These are phyloP conservation scores for Leptosomus discolor DNA, from an alignment of 2,113 vertebrate species.

Conservation along the genomic window DNA sequence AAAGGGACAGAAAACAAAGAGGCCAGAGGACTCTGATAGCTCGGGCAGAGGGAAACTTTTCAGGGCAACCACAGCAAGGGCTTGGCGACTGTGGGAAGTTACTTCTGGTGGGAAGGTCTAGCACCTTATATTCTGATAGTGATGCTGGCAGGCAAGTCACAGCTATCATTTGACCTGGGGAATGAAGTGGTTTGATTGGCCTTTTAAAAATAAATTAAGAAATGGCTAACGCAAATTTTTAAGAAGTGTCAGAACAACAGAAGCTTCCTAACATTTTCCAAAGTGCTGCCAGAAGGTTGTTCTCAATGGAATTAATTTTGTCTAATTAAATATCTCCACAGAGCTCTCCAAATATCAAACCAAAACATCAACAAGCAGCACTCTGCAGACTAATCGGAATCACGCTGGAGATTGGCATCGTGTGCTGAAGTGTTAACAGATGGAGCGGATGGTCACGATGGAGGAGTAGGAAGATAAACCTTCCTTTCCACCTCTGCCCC, in stretches of 20 bases:
- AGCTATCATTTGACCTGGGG: not conserved
- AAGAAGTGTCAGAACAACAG: not conserved
- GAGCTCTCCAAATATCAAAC: conserved; percentile 22
- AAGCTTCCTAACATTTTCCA: not conserved
- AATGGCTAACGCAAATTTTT: not conserved
- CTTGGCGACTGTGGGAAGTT: not conserved
- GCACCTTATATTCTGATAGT: not conserved
- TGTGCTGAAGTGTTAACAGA: not conserved
- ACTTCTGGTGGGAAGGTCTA: not conserved
- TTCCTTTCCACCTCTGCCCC: not conserved
- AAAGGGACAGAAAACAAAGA: not conserved
- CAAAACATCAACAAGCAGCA: conserved; percentile 23
- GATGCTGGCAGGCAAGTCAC: not conserved
- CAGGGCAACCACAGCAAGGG: not conserved
- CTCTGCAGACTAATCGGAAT: not conserved
- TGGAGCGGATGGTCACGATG: not conserved
- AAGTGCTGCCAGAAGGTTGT: conserved; percentile 18
- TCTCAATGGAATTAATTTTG: conserved; percentile 43
- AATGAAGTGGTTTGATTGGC: not conserved
- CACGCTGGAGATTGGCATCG: not conserved
- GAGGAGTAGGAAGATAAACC: not conserved
- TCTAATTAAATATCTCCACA: conserved; percentile 26
- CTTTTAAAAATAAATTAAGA: not conserved
- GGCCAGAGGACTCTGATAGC: not conserved
- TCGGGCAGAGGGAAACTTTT: not conserved